Evolutionary conservation across 2,113 vertebrate genomes (phyloP), one percentile per base, ranked within the genome.

Genomic region (Sylvietta virens): DNA sequence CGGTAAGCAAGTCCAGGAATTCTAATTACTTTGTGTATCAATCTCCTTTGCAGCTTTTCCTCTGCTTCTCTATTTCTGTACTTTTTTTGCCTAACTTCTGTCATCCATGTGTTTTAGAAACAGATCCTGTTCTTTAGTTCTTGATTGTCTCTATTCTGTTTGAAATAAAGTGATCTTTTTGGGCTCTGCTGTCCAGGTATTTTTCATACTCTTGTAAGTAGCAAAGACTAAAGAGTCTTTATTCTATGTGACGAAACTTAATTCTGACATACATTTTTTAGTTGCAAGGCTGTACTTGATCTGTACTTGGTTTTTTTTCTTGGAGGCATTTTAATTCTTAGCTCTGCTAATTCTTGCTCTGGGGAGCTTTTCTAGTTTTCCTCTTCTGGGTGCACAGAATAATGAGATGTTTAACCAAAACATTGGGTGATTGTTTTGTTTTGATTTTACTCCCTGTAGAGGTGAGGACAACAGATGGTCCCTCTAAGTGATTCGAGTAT

Each of bases 1-100:
- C 99, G 79, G 99, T 99, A 98, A 99, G 99, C 93, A 27, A 21
- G 42, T 61, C 14, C 61, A 90, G 42, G 50, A 28, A 47, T 21
- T 81, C 56, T 17, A 12, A 5, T 72, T 73, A 15, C 7, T 42
- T 31, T 21, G 16, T 60, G 28, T 47, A 21, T 30, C 51, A 71
- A 28, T 70, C 56, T 39, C 51, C 60, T 37, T 37, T 42, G n/a
- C 15, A 64, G 19, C 15, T 73, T 89, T 70, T 40, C 35, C 23
- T 77, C 37, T 47, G 6, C 20, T 69, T 71, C 54, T 78, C n/a
- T 15, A 7, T 27, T 54, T 27, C 26, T 86, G 2, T 19, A 1
- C n/a, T 3, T 5, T 9, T 56, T 64, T 47, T 64, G 15, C n/a
- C 6, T 37, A 10, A 19, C 7, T 76, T 81, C 35, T 23, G 4